Base-by-base conservation (phyloP, 2,888 invertebrate genomes). In the Tetragonula carbonaria region DNA sequence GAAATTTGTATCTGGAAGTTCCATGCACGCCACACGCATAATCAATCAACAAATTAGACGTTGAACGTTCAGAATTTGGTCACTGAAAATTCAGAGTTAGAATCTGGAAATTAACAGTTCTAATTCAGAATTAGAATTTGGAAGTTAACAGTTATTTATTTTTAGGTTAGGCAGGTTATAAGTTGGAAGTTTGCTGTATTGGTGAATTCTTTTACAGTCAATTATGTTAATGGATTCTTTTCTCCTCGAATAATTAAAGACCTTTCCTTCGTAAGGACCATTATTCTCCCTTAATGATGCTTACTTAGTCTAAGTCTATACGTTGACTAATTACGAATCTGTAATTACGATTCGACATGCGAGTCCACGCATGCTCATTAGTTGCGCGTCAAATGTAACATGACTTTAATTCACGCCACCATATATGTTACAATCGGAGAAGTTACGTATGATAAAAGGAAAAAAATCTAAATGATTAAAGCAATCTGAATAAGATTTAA, bases 201-300 rank as follows among this genome's bases (percentile, higher is more conserved):
- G 13, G 57, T n/a, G 13, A 57, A n/a, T 13, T 21, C 13, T 18
- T 18, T 63, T 23, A 23, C 38, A 38, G 8, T 38, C 14, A 59
- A 23, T 23, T 57, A 11, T 57, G 8, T 4, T 21, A 57, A 45
- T 45, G 45, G 45, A 21, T 11, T 33, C n/a, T 16, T 55, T 53
- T 16, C 28, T 50, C 16, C 13, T 0, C 14, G 38, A 21, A 38
- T 38, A 67, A 67, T 74, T 53, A 53, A 74, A 79, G 23, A 66
- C 71, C 38, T 77, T 71, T 66, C 4, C 55, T 16, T 2, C 14
- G 28, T n/a, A 28, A 38, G 38, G 13, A 53, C 28, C 65, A 23
- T 71, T 71, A 28, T 71, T 59, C 51, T 59, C 38, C 2, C 66
- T 59, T 71, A 76, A 80, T 59, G 71, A 66, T 59, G 77, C 71